phyloP scores from a whole-genome alignment of 2,888 invertebrate genomes.

The Gandaritis pyraliata region DNA sequence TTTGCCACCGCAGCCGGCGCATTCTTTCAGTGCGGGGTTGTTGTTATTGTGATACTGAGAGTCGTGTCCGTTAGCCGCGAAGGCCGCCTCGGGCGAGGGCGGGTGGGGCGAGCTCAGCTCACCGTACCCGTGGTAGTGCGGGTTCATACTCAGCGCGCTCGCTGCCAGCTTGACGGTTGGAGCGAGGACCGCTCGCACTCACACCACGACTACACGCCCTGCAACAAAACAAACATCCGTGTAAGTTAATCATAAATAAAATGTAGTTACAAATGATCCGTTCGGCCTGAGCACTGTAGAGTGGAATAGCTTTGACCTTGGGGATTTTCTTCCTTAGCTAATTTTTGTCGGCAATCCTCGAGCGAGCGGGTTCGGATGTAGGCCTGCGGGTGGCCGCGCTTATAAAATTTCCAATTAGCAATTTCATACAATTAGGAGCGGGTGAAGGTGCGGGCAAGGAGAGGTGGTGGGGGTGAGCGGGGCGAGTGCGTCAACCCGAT shows the following conservation, averaged over 20 bases:
- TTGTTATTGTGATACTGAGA: slow-evolving; percentile 85
- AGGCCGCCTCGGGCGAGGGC: slow-evolving; percentile 89
- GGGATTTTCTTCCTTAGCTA: slow-evolving; percentile 28
- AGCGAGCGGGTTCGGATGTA: slow-evolving; percentile 57
- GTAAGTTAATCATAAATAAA: neutral
- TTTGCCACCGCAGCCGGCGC: slow-evolving; percentile 96
- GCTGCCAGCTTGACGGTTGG: slow-evolving; percentile 93
- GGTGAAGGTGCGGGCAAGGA: slow-evolving; percentile 56
- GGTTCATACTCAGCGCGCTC: slow-evolving; percentile 95
- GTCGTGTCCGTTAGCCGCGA: slow-evolving; percentile 86
- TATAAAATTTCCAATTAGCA: slow-evolving; percentile 85
- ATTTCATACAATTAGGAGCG: slow-evolving; percentile 83
- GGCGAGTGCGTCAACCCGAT: slow-evolving; percentile 80
- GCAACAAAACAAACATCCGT: slow-evolving; percentile 49
- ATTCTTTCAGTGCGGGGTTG: slow-evolving; percentile 88
- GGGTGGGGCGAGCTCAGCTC: slow-evolving; percentile 92
- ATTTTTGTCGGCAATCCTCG: slow-evolving; percentile 31
- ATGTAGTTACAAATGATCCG: neutral
- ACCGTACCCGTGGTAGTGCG: slow-evolving; percentile 94
- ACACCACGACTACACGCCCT: slow-evolving; percentile 83
- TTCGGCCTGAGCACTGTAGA: neutral
- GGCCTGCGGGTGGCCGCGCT: slow-evolving; percentile 79
- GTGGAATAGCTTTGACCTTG: slow-evolving; percentile 23
- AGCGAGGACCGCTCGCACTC: slow-evolving; percentile 80
- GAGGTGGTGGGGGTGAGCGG: slow-evolving; percentile 58